Conservation (phyloP, 2,797 vertebrate species). For the Neomorphus geoffroyi region DNA sequence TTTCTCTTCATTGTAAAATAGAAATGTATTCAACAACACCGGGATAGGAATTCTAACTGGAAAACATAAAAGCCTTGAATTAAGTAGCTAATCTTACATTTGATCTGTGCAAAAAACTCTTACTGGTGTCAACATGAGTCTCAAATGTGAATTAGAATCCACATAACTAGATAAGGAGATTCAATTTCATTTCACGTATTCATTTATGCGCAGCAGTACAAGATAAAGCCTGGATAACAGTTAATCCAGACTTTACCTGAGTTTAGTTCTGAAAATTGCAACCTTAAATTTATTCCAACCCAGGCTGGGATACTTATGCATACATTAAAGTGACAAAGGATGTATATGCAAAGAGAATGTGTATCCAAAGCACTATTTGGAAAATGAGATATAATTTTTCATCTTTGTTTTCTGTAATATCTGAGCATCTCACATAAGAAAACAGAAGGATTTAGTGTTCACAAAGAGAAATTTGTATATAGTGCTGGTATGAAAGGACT, state of each 20-base stretch:
- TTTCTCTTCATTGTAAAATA: neutral
- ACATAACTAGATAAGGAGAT: neutral
- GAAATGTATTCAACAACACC: neutral
- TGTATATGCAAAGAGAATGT: neutral
- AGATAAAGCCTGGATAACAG: neutral
- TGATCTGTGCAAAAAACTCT: constrained; percentile 9
- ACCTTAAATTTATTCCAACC: neutral
- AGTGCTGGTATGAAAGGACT: neutral
- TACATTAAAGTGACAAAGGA: neutral
- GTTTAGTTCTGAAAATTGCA: neutral
- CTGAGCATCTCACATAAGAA: neutral
- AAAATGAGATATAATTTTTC: neutral
- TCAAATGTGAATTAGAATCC: constrained; percentile 1
- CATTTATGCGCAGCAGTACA: neutral
- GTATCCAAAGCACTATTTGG: neutral
- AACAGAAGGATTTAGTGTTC: neutral
- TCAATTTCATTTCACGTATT: neutral
- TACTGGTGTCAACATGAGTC: neutral
- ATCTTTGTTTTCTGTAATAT: neutral
- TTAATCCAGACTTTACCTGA: constrained; percentile 22
- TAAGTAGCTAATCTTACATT: neutral
- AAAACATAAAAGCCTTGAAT: constrained; percentile 6
- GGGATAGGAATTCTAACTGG: neutral
- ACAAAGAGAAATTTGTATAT: neutral
- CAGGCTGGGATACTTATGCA: neutral